phyloP scores from a whole-genome alignment of 2,888 invertebrate genomes.

The Scaptomyza reducta region DNA sequence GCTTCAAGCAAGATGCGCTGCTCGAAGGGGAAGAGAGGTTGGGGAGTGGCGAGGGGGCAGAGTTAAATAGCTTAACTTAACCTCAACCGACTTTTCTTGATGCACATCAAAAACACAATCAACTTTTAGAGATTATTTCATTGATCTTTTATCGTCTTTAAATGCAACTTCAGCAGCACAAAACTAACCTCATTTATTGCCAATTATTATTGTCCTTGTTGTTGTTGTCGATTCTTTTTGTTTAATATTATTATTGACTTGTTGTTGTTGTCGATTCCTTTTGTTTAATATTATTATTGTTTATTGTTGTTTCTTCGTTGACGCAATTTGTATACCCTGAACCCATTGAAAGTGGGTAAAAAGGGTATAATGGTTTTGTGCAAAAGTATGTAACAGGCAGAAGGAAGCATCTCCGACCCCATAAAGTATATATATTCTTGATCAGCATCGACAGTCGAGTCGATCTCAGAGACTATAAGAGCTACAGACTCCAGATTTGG shows the following conservation, averaged over 20 bases:
- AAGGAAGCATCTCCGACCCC: too few species aligned
- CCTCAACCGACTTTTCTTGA: slow-evolving; percentile 59
- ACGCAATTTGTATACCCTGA: slow-evolving; percentile 47
- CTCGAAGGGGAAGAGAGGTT: background rate
- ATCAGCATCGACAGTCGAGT: too few species aligned
- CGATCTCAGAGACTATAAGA: too few species aligned
- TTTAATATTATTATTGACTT: too few species aligned
- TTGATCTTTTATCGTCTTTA: slow-evolving; percentile 50
- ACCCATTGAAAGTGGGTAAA: too few species aligned
- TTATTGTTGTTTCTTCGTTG: slow-evolving; percentile 17
- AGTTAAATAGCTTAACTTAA: slow-evolving; percentile 24
- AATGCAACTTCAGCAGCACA: slow-evolving; percentile 42
- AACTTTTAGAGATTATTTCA: slow-evolving; percentile 30
- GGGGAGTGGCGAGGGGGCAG: too few species aligned
- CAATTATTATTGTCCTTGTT: slow-evolving; percentile 41
- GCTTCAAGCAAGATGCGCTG: slow-evolving; percentile 2
- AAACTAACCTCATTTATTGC: slow-evolving; percentile 57
- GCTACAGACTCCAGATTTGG: too few species aligned
- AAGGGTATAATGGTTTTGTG: too few species aligned
- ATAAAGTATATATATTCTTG: too few species aligned
- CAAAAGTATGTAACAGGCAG: too few species aligned
- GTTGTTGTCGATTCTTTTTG: slow-evolving; percentile 5
- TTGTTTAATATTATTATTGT: slow-evolving; percentile 16
- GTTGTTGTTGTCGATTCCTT: too few species aligned
- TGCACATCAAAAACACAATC: background rate